Conservation (phyloP, 1,140 invertebrate species). For the Zaprionus vittiger region DNA sequence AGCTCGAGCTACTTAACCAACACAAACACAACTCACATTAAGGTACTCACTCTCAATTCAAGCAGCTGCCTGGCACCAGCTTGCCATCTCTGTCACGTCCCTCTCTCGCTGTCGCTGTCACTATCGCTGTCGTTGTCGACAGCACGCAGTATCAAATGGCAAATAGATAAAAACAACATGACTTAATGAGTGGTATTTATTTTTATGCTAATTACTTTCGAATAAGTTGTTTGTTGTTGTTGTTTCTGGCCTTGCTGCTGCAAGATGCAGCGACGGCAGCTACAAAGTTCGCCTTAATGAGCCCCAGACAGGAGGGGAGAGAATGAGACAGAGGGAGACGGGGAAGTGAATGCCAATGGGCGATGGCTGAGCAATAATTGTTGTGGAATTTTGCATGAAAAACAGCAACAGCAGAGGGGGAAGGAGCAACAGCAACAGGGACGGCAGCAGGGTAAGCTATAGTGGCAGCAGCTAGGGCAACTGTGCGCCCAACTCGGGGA, state of each 20-base stretch:
- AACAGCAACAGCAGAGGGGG: background rate
- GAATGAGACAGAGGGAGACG: no score
- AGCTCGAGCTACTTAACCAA: background rate
- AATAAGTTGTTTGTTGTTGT: conserved; percentile 53
- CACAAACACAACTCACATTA: conserved; percentile 7
- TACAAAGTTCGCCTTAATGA: conserved; percentile 63
- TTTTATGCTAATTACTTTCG: conserved; percentile 82
- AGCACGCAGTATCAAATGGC: conserved; percentile 66
- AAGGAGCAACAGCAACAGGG: background rate
- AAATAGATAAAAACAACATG: conserved; percentile 82
- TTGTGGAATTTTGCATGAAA: conserved; percentile 43
- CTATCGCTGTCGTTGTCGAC: conserved; percentile 21
- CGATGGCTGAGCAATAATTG: conserved; percentile 63
- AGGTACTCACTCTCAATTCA: background rate
- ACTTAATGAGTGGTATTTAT: conserved; percentile 82
- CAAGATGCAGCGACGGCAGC: conserved; percentile 37
- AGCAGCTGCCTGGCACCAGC: conserved; percentile 1
- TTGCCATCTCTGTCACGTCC: background rate
- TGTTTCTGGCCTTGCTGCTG: conserved; percentile 12
- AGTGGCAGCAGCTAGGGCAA: no score
- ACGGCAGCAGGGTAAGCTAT: background rate
- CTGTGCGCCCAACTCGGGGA: background rate
- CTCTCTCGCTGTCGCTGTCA: background rate
- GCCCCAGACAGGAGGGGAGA: conserved; percentile 23
- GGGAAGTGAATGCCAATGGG: conserved; percentile 17